phyloP scores from a whole-genome alignment of 2,113 vertebrate species.

The Mungos mungo region DNA sequence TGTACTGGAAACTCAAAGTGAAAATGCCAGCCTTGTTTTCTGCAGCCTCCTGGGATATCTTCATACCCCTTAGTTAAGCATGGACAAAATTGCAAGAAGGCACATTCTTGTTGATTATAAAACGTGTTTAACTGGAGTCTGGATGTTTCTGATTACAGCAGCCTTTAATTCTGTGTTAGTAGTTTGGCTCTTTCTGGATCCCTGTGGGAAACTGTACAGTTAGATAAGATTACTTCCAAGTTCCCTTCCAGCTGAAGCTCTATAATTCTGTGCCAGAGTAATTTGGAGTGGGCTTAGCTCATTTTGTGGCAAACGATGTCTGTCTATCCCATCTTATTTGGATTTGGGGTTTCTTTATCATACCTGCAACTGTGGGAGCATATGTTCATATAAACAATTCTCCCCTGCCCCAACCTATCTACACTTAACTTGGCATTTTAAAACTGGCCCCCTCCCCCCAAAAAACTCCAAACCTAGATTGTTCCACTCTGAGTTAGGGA shows the following conservation, averaged over 20 bases:
- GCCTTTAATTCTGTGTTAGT: not conserved
- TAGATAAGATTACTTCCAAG: not conserved
- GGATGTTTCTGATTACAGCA: not conserved
- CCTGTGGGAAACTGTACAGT: not conserved
- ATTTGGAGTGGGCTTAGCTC: not conserved
- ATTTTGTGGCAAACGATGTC: not conserved
- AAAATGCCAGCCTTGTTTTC: not conserved
- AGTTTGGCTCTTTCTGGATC: not conserved
- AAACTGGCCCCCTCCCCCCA: not conserved
- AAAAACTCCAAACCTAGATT: not conserved
- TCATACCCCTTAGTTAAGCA: not conserved
- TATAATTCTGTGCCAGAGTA: not conserved
- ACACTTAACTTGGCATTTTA: not conserved
- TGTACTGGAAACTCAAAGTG: not conserved
- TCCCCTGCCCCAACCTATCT: not conserved
- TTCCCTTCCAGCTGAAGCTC: not conserved
- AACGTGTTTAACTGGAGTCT: not conserved
- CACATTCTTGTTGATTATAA: not conserved
- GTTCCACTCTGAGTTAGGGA: not conserved
- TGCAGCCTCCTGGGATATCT: not conserved
- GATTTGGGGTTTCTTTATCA: not conserved
- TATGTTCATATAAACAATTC: not conserved
- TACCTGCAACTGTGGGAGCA: not conserved
- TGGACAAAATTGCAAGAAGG: not conserved
- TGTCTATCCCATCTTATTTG: not conserved